Base-by-base conservation (phyloP, 2,888 invertebrate species). In the Meghimatium bilineatum region DNA sequence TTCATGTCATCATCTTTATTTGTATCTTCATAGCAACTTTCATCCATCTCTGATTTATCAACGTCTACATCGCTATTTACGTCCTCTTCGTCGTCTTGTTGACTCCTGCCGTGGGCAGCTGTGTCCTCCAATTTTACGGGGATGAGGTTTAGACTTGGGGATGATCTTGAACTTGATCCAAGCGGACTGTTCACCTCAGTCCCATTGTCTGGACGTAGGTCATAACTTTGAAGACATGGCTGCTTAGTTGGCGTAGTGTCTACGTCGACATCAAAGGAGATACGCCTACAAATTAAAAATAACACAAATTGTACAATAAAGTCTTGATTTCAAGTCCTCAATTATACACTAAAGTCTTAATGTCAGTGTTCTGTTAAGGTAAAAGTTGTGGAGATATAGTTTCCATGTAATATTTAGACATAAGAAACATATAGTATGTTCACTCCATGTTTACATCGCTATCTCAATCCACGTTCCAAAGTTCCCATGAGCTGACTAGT, bases 191-290 rank as follows among this genome's bases (percentile, higher is more conserved):
- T 52, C 2, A 29, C 17, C 63, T 60, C 20, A 20, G n/a, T 38
- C 56, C 44, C n/a, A 6, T 69, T n/a, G n/a, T n/a, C 44, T 5
- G 44, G 44, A 44, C 5, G 5, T 32, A 5, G 8, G 66, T 10
- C n/a, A 10, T 34, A 36, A 29, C 72, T 56, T 10, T 80, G 71
- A 29, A 56, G 49, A 20, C 82, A 74, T 36, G 23, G 17, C 8
- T 52, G 49, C 26, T 75, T 82, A 26, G 82, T 17, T n/a, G 82
- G 36, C 34, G 67, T 32, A 34, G 72, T n/a, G 10, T 56, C 72
- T 3, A 17, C 38, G 2, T 60, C 12, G 0, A 49, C 72, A 8
- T 56, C 60, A 56, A 34, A 17, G 2, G 60, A 34, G 10, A 72
- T n/a, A 10, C 80, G 80, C 29, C 80, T 80, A 32, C 56, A 56